phyloP scores from a whole-genome alignment of 1,140 invertebrate genomes.

The Stenopsyche tienmushanensis region DNA sequence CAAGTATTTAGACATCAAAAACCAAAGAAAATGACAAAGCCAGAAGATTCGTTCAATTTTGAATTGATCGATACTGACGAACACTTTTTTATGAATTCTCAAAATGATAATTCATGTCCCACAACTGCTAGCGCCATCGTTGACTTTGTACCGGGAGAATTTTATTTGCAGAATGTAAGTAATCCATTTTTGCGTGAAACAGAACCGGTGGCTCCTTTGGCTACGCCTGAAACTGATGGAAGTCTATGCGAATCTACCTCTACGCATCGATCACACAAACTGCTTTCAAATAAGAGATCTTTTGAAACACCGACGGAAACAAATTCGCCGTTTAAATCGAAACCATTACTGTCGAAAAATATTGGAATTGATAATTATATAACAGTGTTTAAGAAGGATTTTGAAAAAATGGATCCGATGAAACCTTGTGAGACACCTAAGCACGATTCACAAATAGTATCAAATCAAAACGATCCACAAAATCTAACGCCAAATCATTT shows the following conservation, averaged over 20 bases:
- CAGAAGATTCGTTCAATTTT: conserved; percentile 74
- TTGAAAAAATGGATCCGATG: neutral
- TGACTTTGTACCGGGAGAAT: conserved; percentile 54
- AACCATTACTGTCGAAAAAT: conserved; percentile 60
- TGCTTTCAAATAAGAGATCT: conserved; percentile 50
- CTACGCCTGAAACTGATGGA: conserved; percentile 63
- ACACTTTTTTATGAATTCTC: conserved; percentile 49
- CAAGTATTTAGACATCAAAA: conserved; percentile 60
- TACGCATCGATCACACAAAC: conserved; percentile 52
- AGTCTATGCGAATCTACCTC: conserved; percentile 57
- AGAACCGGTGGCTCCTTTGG: conserved; percentile 56
- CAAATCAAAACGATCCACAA: conserved; percentile 14
- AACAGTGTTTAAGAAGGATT: conserved; percentile 55
- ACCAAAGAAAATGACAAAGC: conserved; percentile 59
- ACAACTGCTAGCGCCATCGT: conserved; percentile 43
- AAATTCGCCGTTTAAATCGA: conserved; percentile 53
- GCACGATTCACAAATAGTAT: conserved; percentile 22
- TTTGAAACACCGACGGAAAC: conserved; percentile 49
- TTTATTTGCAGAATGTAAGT: conserved; percentile 47
- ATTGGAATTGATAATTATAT: conserved; percentile 69
- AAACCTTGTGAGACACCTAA: conserved; percentile 34
- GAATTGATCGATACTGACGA: conserved; percentile 77
- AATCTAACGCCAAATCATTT: conserved; percentile 50
- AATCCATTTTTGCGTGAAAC: conserved; percentile 49
- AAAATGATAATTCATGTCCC: conserved; percentile 31